Percentiles rank a stretch among this genome's conserved stretches.
Conservation (phyloP, 53 echinoderm and acorn worm genomes). For the Paracentrotus lividus region DNA sequence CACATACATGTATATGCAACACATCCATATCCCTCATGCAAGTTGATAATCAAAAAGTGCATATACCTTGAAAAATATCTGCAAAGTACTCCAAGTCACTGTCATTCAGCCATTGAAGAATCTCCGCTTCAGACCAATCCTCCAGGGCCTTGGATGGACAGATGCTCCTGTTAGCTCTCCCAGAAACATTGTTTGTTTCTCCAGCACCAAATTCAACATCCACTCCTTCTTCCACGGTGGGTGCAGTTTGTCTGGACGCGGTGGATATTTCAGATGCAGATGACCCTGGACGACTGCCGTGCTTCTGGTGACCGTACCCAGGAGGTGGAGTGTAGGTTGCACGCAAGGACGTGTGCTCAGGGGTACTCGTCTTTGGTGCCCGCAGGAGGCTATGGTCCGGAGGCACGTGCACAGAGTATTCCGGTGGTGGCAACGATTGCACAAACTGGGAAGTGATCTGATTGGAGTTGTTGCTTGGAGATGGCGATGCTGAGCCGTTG, state of each 20-base stretch:
- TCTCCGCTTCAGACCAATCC: constrained; percentile 90
- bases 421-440: constrained; percentile 65
- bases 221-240: background rate
- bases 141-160: constrained; percentile 65
- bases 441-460: constrained; percentile 58
- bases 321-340: constrained; percentile 70
- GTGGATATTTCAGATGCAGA: constrained; percentile 58
- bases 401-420: constrained; percentile 43
- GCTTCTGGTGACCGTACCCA: constrained; percentile 62
- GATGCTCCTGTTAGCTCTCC: constrained; percentile 4
- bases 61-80: constrained; percentile 93
- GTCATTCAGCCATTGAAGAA: constrained; percentile 84
- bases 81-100: constrained; percentile 90
- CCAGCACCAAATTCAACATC: constrained; percentile 29
- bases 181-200: constrained; percentile 6
- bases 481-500: constrained; percentile 62
- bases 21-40: background rate
- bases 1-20: too few relatives aligned
- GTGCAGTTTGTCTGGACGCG: background rate
- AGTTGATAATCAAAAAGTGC: constrained; percentile 30
- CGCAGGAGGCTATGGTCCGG: constrained; percentile 49
- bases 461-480: constrained; percentile 61
- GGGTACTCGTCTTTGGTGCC: background rate
- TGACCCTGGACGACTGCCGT: constrained; percentile 50
- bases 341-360: background rate